Conservation (phyloP, 2,888 invertebrate genomes). For the Prosapia bicincta region DNA sequence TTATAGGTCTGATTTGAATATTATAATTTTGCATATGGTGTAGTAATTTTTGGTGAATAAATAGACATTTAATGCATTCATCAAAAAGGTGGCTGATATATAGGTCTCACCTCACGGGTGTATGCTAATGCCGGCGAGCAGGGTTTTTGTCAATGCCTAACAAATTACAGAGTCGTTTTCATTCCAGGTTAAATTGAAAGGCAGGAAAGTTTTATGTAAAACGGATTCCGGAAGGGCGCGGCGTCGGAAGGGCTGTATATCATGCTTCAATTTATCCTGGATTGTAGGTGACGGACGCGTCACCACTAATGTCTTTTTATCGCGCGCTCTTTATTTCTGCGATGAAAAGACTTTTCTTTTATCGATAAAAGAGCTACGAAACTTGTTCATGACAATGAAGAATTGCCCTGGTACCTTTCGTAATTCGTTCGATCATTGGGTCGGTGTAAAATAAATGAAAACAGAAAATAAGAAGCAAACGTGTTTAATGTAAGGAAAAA, state of each 20-base stretch:
- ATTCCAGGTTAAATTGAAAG: background rate
- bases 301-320: background rate
- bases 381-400: no score
- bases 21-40: conserved; percentile 24
- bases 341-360: background rate
- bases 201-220: background rate
- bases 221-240: background rate
- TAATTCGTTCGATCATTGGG: no score
- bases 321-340: background rate
- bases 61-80: conserved; percentile 21
- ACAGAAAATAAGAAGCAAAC: no score
- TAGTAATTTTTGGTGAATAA: conserved; percentile 19
- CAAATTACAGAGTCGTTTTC: conserved; percentile 2
- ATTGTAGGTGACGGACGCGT: background rate
- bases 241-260: background rate
- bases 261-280: background rate
- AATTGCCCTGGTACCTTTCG: no score
- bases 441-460: no score
- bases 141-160: background rate
- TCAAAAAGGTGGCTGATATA: conserved; percentile 1
- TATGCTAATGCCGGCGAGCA: background rate
- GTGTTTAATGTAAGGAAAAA: no score
- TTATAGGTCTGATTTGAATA: conserved; percentile 20
- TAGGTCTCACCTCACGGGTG: background rate
- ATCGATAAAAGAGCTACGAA: no score